Base-by-base conservation (phyloP, 2,797 vertebrate genomes). In the Scolopax bukidnonensis region DNA sequence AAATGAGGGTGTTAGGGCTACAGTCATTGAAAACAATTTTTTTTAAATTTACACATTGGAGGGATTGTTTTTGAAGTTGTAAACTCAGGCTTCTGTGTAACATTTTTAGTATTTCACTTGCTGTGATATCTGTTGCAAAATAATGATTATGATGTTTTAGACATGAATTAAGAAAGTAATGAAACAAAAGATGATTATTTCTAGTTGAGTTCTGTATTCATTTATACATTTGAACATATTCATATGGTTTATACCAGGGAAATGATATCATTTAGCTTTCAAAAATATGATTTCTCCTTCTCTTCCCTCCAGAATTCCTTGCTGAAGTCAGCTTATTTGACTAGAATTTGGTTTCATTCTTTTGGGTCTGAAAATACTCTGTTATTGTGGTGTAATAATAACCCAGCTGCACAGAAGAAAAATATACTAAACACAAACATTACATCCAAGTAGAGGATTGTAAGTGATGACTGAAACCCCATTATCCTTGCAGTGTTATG, bases 351-450 rank as follows among this genome's bases (percentile, higher is more conserved):
- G 3, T 64, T 91, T 21, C 11, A 45, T 74, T 94, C 8, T 80
- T 92, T 87, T 59, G n/a, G 4, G 36, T 93, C 38, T 81, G 30
- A 12, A 91, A 95, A 64, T 70, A 41, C 16, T 70, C 47, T 60
- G 20, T 53, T 95, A 7, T 27, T 87, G 36, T 76, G 19, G 13
- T 57, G 24, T 64, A 82, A 20, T 88, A 69, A 71, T 82, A 63
- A 67, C n/a, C 36, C 80, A 94, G 80, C 74, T 95, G 90, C 56
- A 60, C 51, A 70, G 79, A 47, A 90, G 74, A 81, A 70, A 59
- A 38, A 24, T 5, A 41, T 33, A 48, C 28, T 56, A 68, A 90
- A 48, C 33, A 57, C 30, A 95, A 79, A 90, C 9, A 38, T 15
- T 18, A 11, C 28, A 36, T 94, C 88, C 32, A 80, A 77, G 64